Evolutionary conservation across 1,140 invertebrate species (phyloP).

Genomic region (Trichonephila clavipes): DNA sequence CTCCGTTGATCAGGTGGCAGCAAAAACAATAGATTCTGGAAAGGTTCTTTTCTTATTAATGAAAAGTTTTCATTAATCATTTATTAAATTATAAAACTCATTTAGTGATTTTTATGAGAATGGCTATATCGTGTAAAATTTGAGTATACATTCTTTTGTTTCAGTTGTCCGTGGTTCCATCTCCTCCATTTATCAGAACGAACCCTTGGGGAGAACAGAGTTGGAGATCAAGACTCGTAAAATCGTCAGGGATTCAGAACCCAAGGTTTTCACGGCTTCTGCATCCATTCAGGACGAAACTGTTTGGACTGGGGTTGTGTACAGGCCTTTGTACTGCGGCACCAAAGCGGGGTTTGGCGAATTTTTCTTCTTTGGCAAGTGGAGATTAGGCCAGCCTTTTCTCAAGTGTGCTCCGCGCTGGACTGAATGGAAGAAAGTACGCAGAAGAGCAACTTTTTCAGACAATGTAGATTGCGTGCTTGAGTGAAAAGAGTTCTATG

Average conservation of each 20-base stretch:
- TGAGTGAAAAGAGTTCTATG: constrained; percentile 65
- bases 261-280: background rate
- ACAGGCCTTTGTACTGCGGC: constrained; percentile 86
- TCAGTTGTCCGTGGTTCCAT: constrained; percentile 86
- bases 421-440: constrained; percentile 86
- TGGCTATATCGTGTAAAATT: background rate
- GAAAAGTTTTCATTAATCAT: too few relatives aligned
- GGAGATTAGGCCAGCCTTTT: constrained; percentile 86
- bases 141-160: constrained; percentile 22
- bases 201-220: constrained; percentile 85
- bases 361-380: constrained; percentile 89
- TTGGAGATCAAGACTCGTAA: constrained; percentile 83
- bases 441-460: constrained; percentile 83
- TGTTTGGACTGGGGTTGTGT: constrained; percentile 78
- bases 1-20: too few relatives aligned
- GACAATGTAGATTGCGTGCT: constrained; percentile 88
- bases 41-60: too few relatives aligned
- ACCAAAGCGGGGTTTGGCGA: constrained; percentile 87
- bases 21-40: too few relatives aligned
- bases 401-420: constrained; percentile 88
- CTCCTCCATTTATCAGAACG: constrained; percentile 84
- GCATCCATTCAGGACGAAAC: background rate
- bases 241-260: constrained; percentile 27
- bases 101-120: background rate
- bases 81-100: too few relatives aligned